These are phyloP conservation scores for Lycodopsis pacificus DNA, from an alignment of 2,797 vertebrate genomes.

Conservation along the genomic window DNA sequence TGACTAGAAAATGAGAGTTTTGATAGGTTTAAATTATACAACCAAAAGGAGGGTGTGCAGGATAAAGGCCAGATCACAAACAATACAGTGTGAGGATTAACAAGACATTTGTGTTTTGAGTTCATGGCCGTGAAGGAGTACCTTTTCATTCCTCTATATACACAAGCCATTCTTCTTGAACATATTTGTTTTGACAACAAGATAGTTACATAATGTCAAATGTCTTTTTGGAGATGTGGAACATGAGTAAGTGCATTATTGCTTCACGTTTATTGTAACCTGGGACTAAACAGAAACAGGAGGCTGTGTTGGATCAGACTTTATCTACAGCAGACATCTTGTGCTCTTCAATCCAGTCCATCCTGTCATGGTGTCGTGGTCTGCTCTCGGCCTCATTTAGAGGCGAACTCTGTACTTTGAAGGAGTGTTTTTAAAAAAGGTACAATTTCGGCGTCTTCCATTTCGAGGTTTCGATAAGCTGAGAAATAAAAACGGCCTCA, in stretches of 20 bases:
- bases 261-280: background rate
- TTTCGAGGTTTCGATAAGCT: background rate
- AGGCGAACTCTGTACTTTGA: background rate
- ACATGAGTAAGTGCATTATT: background rate
- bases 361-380: background rate
- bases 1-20: background rate
- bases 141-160: slow-evolving; percentile 1
- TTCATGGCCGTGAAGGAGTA: background rate
- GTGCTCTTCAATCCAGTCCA: background rate
- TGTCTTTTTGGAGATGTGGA: background rate
- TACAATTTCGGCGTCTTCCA: background rate
- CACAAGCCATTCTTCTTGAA: background rate
- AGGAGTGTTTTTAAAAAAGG: background rate
- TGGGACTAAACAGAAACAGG: background rate
- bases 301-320: slow-evolving; percentile 7
- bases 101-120: slow-evolving; percentile 9
- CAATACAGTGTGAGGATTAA: background rate
- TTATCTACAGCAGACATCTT: slow-evolving; percentile 1
- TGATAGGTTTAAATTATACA: background rate
- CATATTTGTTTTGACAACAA: slow-evolving; percentile 31
- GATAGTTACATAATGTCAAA: slow-evolving; percentile 9
- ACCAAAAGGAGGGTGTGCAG: background rate
- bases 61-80: slow-evolving; percentile 27
- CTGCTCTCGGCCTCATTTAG: background rate
- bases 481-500: background rate